Base-by-base conservation (phyloP, 1,140 invertebrate species). In the Eriosoma lanigerum region DNA sequence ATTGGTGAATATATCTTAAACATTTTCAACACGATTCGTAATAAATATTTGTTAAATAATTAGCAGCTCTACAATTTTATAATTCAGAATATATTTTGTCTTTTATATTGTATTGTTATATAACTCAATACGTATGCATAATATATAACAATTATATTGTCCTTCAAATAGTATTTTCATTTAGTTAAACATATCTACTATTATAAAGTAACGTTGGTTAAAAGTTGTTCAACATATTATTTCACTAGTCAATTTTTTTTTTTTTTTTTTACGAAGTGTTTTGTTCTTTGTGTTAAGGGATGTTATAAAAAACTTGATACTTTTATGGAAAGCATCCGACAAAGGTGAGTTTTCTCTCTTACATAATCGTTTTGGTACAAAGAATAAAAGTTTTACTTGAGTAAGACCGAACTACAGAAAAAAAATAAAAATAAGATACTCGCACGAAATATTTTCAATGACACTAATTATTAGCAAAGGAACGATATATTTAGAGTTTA, bases 301-400 rank as follows among this genome's bases (percentile, higher is more conserved):
- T 46, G 13, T 68, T 24, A 46, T 68, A 56, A 56, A 9, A 68
- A 68, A 21, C n/a, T 62, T 46, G 38, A 21, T 24, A 46, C n/a
- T 68, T 68, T 15, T 21, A 48, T 24, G 66, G 24, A 48, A 68
- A 21, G 6, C 21, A 19, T 44, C 46, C 15, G 44, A 21, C 44
- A 68, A 48, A 48, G 66, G n/a, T 24, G 38, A 21, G 38, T 46
- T 68, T 48, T 17, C 13, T 19, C 21, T 10, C 13, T 38, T 68
- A 68, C 46, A 38, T 48, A 48, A 48, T 68, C 38, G 66, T 68
- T 68, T 68, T 68, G 15, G 21, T 48, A 21, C 44, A 68, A 6
- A 68, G 38, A 68, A 48, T 48, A 48, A 48, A 68, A 68, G 44
- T 48, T 48, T 48, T 17, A 9, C 13, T 48, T n/a, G 66, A 46